Evolutionary conservation across 2,797 vertebrate genomes (phyloP).

Genomic region (Thunnus albacares): DNA sequence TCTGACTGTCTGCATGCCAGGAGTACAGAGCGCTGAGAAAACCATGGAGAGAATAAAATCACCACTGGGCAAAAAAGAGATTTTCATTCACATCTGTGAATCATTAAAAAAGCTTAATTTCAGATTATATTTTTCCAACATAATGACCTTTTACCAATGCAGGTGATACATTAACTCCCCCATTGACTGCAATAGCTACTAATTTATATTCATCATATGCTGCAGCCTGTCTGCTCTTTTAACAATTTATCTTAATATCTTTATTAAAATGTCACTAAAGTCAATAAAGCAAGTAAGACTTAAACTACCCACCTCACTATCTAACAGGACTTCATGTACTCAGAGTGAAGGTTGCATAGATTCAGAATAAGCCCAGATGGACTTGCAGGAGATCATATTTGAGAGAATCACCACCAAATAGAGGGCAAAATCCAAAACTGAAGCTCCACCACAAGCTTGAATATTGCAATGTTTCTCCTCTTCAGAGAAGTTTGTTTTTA

Average conservation of each 20-base stretch:
- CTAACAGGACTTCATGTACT: slow-evolving; percentile 9
- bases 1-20: slow-evolving; percentile 12
- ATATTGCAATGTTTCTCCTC: slow-evolving; percentile 10
- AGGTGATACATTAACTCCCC: slow-evolving; percentile 27
- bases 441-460: slow-evolving; percentile 2
- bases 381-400: neutral
- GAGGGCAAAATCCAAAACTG: neutral
- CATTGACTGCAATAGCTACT: slow-evolving; percentile 1
- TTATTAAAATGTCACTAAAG: slow-evolving; percentile 56
- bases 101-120: slow-evolving; percentile 49
- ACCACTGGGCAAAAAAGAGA: slow-evolving; percentile 36
- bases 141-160: slow-evolving; percentile 37
- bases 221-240: slow-evolving; percentile 26
- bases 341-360: slow-evolving; percentile 5
- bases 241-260: slow-evolving; percentile 38
- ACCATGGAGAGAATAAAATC: slow-evolving; percentile 30
- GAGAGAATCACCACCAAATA: slow-evolving; percentile 2
- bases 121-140: slow-evolving; percentile 34
- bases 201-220: slow-evolving; percentile 47
- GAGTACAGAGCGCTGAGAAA: slow-evolving; percentile 1
- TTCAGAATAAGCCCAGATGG: slow-evolving; percentile 6
- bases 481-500: neutral
- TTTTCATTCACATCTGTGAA: slow-evolving; percentile 45
- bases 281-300: slow-evolving; percentile 32
- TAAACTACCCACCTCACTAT: slow-evolving; percentile 9